A percentile compares a stretch with the other conserved stretches of the same genome.
phyloP scores from a whole-genome alignment of 2,113 vertebrate species.

The Donacobius atricapilla region DNA sequence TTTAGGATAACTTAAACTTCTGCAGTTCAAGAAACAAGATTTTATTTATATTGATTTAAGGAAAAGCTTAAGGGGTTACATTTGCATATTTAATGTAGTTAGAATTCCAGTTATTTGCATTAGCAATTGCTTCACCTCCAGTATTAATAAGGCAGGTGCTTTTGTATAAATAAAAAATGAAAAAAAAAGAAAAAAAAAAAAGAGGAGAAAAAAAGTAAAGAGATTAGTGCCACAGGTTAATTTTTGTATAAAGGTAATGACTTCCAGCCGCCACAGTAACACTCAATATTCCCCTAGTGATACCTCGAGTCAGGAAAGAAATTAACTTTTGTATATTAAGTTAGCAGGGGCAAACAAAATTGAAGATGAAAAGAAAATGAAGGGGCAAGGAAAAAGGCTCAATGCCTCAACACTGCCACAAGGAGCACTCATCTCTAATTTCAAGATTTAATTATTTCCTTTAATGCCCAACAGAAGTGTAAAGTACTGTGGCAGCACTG shows the following conservation, averaged over 20 bases:
- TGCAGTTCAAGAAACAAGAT: background rate
- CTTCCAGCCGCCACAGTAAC: constrained; percentile 35
- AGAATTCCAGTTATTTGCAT: constrained; percentile 37
- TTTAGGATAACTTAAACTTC: background rate
- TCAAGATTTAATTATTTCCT: constrained; percentile 29
- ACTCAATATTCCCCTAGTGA: constrained; percentile 56
- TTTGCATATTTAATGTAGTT: constrained; percentile 55
- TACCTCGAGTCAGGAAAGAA: constrained; percentile 44
- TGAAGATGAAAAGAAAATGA: constrained; percentile 61
- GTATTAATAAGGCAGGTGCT: constrained; percentile 42
- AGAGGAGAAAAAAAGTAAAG: background rate
- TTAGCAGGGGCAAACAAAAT: constrained; percentile 56
- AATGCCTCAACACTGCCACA: background rate
- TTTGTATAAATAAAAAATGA: constrained; percentile 14
- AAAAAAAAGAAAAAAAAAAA: background rate
- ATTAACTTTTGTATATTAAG: constrained; percentile 57
- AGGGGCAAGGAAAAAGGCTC: background rate
- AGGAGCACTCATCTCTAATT: constrained; percentile 6
- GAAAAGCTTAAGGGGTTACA: background rate
- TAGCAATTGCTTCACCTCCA: background rate
- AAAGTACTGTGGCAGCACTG: background rate
- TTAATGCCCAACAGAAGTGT: constrained; percentile 10
- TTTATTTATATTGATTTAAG: constrained; percentile 39
- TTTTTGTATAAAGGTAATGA: constrained; percentile 57
- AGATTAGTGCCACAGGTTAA: constrained; percentile 37